Evolutionary conservation across 2,797 vertebrate genomes (phyloP), one percentile per base, ranked within the genome.

Genomic region (Clangula hyemalis): DNA sequence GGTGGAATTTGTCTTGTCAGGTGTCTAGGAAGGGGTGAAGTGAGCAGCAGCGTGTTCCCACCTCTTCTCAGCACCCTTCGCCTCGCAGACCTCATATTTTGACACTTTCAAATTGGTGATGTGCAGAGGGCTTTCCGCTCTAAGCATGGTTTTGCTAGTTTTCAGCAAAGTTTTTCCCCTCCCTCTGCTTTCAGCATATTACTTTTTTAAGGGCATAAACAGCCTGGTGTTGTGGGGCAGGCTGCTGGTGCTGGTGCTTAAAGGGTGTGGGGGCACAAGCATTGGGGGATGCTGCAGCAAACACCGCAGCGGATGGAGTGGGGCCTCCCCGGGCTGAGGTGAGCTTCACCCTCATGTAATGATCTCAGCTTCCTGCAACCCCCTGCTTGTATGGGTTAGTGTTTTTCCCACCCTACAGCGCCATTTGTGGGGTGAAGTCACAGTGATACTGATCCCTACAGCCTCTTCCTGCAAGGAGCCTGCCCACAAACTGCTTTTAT

Each of bases 331-430:
- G 58, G 82, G 17, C 57, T 2, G 3, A 38, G 83, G 60, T 3
- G 5, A 39, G 28, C 61, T 85, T 89, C 1, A 2, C 87, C 38
- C 81, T 65, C 56, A 28, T 11, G 2, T 6, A 13, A 39, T 89
- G 53, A 83, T 20, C 49, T 90, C 72, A 94, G 28, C 19, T 8
- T 58, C 81, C 75, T 81, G 39, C 49, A 75, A 6, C 28, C 5
- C 30, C 68, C 19, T 1, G 1, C 38, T 75, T 57, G 30, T 0
- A 49, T 0, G 0, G 2, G 51, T 25, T 78, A 36, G 51, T 76
- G 64, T 62, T 51, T 81, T 84, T 89, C 73, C 76, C 54, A 20
- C 30, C 39, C 62, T 65, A 43, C 39, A 43, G 30, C 3, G 6
- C 39, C 28, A 10, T 47, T 39, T 74, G 62, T 27, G 27, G 62